Conservation (phyloP, 2,113 vertebrate species). For the Kryptolebias marmoratus region DNA sequence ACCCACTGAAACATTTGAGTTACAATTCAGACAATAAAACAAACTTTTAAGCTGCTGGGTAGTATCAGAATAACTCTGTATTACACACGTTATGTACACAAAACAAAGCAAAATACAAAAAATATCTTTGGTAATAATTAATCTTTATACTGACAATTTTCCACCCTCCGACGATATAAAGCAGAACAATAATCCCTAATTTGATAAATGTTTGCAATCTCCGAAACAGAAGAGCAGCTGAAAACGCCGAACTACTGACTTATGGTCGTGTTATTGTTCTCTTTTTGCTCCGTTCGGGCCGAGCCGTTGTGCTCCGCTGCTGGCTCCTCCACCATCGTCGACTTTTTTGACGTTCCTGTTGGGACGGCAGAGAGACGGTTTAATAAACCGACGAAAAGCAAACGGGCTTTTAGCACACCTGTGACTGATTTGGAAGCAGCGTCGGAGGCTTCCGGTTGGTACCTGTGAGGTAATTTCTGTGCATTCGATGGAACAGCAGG, state of each 20-base stretch:
- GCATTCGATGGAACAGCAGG: slow-evolving; percentile 89
- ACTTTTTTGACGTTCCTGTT: slow-evolving; percentile 74
- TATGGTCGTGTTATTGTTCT: slow-evolving; percentile 9
- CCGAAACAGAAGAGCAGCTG: neutral
- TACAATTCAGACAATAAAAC: slow-evolving; percentile 24
- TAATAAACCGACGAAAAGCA: slow-evolving; percentile 14
- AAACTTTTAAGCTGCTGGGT: slow-evolving; percentile 9
- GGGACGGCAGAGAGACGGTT: neutral
- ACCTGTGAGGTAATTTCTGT: slow-evolving; percentile 88
- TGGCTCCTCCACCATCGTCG: slow-evolving; percentile 73
- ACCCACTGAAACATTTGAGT: slow-evolving; percentile 25
- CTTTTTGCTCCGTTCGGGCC: slow-evolving; percentile 44
- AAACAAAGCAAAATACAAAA: neutral
- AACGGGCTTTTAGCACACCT: neutral
- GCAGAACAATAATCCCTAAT: neutral
- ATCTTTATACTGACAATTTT: neutral
- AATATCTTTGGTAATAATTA: slow-evolving; percentile 3
- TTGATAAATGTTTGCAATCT: slow-evolving; percentile 7
- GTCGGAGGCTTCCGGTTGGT: slow-evolving; percentile 27
- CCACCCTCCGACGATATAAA: slow-evolving; percentile 14
- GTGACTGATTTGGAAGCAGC: neutral
- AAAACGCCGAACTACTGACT: neutral
- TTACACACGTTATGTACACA: slow-evolving; percentile 8
- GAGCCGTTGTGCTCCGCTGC: slow-evolving; percentile 45
- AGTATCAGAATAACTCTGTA: slow-evolving; percentile 6